Evolutionary conservation across 2,113 vertebrate genomes (phyloP).

Genomic region (human): DNA sequence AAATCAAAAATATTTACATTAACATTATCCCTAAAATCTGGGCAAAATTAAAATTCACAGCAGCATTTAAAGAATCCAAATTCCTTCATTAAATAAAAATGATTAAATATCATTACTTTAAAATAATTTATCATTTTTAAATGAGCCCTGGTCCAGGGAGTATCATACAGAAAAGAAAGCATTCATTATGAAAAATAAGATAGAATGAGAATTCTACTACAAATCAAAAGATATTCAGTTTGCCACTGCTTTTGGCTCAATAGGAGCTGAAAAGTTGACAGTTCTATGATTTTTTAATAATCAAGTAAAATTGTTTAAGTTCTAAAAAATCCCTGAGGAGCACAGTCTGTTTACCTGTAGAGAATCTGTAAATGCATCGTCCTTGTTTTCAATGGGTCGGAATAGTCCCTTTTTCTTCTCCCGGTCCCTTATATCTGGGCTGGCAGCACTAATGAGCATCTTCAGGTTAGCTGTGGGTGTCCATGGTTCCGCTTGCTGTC

Average conservation of each 20-base stretch:
- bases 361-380: slow-evolving; percentile 66
- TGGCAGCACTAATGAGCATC: slow-evolving; percentile 89
- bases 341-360: slow-evolving; percentile 84
- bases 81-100: slow-evolving; percentile 27
- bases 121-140: not conserved
- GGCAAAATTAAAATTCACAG: not conserved
- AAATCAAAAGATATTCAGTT: not conserved
- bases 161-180: not conserved
- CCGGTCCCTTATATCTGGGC: slow-evolving; percentile 88
- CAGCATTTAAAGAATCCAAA: not conserved
- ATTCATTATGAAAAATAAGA: slow-evolving; percentile 44
- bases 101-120: not conserved
- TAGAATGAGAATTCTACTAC: not conserved
- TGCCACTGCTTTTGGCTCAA: not conserved
- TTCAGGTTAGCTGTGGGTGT: slow-evolving; percentile 90
- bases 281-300: not conserved
- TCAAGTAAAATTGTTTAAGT: not conserved
- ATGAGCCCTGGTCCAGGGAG: not conserved
- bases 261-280: not conserved
- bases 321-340: not conserved
- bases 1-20: slow-evolving; percentile 9
- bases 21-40: not conserved
- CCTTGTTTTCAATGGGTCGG: slow-evolving; percentile 90
- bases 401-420: slow-evolving; percentile 94
- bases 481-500: slow-evolving; percentile 84